phyloP scores from a whole-genome alignment of 2,888 invertebrate genomes.

The Toxonevra muliebris region DNA sequence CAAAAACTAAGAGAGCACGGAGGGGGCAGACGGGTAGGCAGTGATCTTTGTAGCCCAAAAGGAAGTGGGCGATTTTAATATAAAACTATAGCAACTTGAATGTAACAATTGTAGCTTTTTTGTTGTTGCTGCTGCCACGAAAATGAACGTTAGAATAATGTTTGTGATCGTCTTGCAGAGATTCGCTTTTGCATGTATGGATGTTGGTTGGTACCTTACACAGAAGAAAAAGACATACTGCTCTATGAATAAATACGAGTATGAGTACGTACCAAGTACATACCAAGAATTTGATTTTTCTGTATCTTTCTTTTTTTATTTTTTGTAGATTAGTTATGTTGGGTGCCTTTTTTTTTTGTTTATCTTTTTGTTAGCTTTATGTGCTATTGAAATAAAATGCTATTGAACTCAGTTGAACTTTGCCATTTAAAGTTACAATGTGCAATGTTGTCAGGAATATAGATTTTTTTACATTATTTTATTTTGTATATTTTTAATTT shows the following conservation, averaged over 20 bases:
- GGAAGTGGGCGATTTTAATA: constrained; percentile 45
- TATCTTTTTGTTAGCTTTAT: constrained; percentile 8
- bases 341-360: not conserved
- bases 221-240: no score
- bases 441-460: no score
- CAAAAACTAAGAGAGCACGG: constrained; percentile 20
- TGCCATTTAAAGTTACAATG: constrained; percentile 46
- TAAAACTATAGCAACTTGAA: constrained; percentile 1
- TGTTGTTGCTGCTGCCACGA: constrained; percentile 33
- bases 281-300: not conserved
- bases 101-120: constrained; percentile 9
- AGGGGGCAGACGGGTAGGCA: constrained; percentile 12
- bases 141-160: constrained; percentile 55
- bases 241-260: no score
- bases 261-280: no score
- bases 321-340: not conserved
- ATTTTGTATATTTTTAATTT: no score
- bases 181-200: constrained; percentile 40
- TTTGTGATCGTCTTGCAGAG: constrained; percentile 35
- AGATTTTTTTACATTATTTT: no score
- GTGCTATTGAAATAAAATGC: constrained; percentile 45
- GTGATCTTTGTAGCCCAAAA: constrained; percentile 32
- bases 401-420: constrained; percentile 58
- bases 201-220: no score
- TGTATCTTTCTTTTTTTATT: not conserved